A percentile compares a stretch with the other conserved stretches of the same genome.
These are phyloP conservation scores for Dromius quadrimaculatus DNA, from an alignment of 2,888 invertebrate species.

Conservation along the genomic window DNA sequence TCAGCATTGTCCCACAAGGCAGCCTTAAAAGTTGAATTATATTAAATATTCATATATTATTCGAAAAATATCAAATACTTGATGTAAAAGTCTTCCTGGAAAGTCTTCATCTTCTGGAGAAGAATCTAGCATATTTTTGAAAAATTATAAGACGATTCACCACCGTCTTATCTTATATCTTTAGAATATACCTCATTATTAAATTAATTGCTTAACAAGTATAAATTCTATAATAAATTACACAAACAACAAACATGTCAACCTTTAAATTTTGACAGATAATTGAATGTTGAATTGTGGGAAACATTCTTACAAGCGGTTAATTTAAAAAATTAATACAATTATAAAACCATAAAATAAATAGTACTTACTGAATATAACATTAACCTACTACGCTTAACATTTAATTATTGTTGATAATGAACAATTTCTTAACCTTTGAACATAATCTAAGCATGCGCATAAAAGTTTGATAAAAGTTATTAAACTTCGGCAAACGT, in stretches of 20 bases:
- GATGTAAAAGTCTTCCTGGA: conserved; percentile 81
- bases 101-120: conserved; percentile 87
- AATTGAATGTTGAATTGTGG: conserved; percentile 29
- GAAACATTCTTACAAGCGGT: conserved; percentile 16
- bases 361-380: conserved; percentile 40
- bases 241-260: conserved; percentile 40
- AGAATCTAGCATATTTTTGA: conserved; percentile 72
- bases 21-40: conserved; percentile 69
- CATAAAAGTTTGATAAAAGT: background rate
- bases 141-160: conserved; percentile 44
- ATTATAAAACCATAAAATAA: background rate
- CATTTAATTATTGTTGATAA: background rate
- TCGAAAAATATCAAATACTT: conserved; percentile 66
- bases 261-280: conserved; percentile 48
- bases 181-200: conserved; percentile 24
- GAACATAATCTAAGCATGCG: conserved; percentile 27
- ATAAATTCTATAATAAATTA: conserved; percentile 39
- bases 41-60: conserved; percentile 23
- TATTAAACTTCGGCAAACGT: no score
- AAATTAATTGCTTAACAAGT: conserved; percentile 25
- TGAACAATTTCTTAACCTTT: conserved; percentile 20
- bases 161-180: conserved; percentile 24
- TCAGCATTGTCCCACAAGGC: conserved; percentile 92
- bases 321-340: conserved; percentile 22
- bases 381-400: conserved; percentile 11